These are phyloP conservation scores for Leucoraja ocellata DNA, from an alignment of 2,797 vertebrate genomes.

Conservation along the genomic window DNA sequence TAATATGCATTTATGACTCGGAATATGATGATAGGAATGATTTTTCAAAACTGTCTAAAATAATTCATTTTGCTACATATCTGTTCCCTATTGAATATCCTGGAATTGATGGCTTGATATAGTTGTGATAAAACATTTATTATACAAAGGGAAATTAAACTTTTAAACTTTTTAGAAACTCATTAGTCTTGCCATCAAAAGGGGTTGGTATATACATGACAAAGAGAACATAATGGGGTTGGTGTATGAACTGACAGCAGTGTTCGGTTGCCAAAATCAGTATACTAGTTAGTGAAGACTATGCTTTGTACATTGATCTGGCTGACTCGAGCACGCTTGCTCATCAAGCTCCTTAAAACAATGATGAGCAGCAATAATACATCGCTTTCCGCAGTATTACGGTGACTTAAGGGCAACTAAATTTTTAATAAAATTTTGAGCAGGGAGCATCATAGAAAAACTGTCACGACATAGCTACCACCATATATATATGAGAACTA, in stretches of 20 bases:
- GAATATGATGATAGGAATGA: constrained; percentile 28
- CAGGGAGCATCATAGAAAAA: constrained; percentile 28
- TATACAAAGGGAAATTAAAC: constrained; percentile 30
- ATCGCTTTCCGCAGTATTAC: constrained; percentile 5
- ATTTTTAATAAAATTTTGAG: constrained; percentile 30
- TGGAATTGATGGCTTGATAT: not conserved
- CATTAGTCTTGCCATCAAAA: not conserved
- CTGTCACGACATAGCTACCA: not conserved
- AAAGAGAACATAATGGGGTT: not conserved
- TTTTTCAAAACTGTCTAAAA: constrained; percentile 19
- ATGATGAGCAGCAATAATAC: constrained; percentile 25
- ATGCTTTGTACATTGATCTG: not conserved
- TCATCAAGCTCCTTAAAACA: constrained; percentile 18
- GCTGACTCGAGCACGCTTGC: not conserved
- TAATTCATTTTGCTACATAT: constrained; percentile 28
- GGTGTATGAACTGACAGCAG: not conserved
- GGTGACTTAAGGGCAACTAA: constrained; percentile 29
- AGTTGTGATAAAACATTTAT: constrained; percentile 21
- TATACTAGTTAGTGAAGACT: not conserved
- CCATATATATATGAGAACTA: not conserved
- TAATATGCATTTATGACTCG: constrained; percentile 1
- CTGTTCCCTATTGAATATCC: not conserved
- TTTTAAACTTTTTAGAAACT: constrained; percentile 28
- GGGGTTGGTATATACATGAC: not conserved
- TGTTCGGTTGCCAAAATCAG: not conserved